Base-by-base conservation (phyloP, 2,888 invertebrate genomes). In the Trichopria drosophilae region DNA sequence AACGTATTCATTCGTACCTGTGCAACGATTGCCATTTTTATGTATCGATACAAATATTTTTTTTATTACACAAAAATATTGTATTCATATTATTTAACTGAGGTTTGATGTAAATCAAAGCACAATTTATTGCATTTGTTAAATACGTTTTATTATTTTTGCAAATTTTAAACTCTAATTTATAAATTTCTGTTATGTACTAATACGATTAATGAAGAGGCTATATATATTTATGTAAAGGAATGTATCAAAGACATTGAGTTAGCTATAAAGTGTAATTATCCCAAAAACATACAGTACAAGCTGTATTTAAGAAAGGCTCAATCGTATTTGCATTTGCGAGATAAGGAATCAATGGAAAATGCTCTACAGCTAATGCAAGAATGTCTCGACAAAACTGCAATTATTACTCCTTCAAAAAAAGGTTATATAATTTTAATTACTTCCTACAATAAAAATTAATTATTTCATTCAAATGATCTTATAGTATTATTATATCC, bases 281-380 rank as follows among this genome's bases (percentile, higher is more conserved):
- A 87, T 67, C 86, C 88, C 0, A 66, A 73, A 28, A 80, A 82
- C 48, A 76, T 83, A 40, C 75, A 75, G 22, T 81, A 84, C 63
- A 90, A 90, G 75, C 74, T 91, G 44, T 76, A 82, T 43, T 71
- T 86, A 13, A 79, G 90, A 18, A 78, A 81, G 60, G 83, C 82
- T 1, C 82, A 85, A 61, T 88, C 88, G 71, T 80, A 80, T 58
- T 73, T 79, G 13, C 81, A 83, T 65, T 66, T 86, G 39, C 73
- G 76, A 2, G 69, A 78, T 24, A 67, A 61, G 24, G 66, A 71
- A 1, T 68, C 74, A 13, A 82, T 82, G 1, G 53, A 68, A 16
- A 53, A 63, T 6, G 68, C 65, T 35, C 19, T 71, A 15, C 36
- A 32, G 19, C 44, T 61, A 51, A 43, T 66, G 34, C 49, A 53